Evolutionary conservation across 1,140 invertebrate genomes (phyloP).

Genomic region (Spodoptera litura): DNA sequence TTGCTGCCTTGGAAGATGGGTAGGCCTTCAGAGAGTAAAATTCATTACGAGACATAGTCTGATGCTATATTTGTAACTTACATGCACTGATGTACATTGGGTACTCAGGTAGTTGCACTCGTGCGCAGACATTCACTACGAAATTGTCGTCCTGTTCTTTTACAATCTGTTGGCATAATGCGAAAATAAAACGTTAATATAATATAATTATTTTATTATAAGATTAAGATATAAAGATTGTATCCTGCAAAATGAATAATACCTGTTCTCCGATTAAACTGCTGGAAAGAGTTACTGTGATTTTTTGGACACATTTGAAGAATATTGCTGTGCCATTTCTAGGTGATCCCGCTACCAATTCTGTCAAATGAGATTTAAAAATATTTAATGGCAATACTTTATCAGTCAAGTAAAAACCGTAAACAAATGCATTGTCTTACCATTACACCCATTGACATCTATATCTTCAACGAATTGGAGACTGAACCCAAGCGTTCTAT

Average conservation of each 20-base stretch:
- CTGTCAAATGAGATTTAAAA: constrained; percentile 50
- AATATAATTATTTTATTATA: no score
- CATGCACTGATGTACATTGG: constrained; percentile 49
- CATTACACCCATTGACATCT: constrained; percentile 61
- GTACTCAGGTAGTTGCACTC: constrained; percentile 48
- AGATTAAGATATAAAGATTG: no score
- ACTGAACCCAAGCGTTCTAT: constrained; percentile 63
- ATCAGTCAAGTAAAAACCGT: background rate
- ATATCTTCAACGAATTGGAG: constrained; percentile 58
- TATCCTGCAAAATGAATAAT: background rate
- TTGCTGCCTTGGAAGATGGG: no score
- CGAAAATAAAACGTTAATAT: background rate
- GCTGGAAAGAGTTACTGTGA: constrained; percentile 52
- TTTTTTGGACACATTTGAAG: constrained; percentile 58
- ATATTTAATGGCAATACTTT: background rate
- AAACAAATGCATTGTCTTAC: constrained; percentile 54
- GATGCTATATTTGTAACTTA: constrained; percentile 53
- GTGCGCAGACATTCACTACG: constrained; percentile 54
- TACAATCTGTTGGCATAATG: constrained; percentile 53
- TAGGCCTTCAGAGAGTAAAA: no score
- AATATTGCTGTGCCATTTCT: constrained; percentile 49
- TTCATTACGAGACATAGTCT: no score
- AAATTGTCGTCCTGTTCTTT: constrained; percentile 57
- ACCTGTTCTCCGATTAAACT: constrained; percentile 55
- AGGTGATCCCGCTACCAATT: constrained; percentile 62